phyloP scores from a whole-genome alignment of 1,140 invertebrate genomes.

The Euwallacea fornicatus region DNA sequence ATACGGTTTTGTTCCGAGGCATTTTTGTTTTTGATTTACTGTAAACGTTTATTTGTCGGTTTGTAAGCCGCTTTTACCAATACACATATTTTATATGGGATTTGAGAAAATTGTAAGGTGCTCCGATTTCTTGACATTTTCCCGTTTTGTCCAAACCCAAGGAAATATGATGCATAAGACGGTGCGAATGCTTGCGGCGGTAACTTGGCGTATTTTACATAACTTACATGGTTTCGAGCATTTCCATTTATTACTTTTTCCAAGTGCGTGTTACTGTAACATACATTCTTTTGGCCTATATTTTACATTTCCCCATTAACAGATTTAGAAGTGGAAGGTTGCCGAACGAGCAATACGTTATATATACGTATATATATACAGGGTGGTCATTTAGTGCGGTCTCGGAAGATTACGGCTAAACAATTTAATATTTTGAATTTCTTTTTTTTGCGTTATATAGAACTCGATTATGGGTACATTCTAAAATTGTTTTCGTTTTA shows the following conservation, averaged over 20 bases:
- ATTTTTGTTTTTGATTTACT: not conserved
- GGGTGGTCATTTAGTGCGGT: no score
- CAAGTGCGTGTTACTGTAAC: not conserved
- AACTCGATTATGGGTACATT: no score
- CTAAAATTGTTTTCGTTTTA: no score
- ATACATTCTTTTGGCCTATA: slow-evolving; percentile 1
- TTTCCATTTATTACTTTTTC: slow-evolving; percentile 3
- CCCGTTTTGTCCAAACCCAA: not conserved
- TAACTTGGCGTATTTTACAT: slow-evolving; percentile 4
- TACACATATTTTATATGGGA: not conserved
- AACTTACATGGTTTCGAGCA: not conserved
- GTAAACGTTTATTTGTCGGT: no score
- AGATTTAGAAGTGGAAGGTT: no score
- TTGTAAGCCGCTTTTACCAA: no score
- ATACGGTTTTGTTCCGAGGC: not conserved
- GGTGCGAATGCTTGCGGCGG: not conserved
- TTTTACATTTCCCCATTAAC: not conserved
- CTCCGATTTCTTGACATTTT: not conserved
- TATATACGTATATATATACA: not conserved
- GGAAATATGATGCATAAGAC: slow-evolving; percentile 5
- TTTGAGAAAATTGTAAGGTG: not conserved
- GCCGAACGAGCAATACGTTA: not conserved
- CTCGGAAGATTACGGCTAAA: no score
- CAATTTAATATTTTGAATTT: no score
- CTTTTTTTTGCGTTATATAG: no score